Conservation (phyloP, 2,797 vertebrate species). For the Mus caroli region DNA sequence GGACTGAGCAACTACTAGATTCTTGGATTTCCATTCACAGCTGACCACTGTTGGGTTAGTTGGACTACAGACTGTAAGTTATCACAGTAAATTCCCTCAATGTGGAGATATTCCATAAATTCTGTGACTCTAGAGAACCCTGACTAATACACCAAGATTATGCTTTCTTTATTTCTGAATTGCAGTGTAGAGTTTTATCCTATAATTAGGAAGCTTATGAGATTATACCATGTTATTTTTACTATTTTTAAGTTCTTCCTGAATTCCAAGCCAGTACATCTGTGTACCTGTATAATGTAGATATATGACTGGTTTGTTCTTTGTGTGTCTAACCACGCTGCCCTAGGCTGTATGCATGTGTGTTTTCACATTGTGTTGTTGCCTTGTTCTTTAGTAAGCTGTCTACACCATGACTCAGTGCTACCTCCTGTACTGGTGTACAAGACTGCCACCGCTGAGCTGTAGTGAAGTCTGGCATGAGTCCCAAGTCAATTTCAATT, state of each 20-base stretch:
- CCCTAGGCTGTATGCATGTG: background rate
- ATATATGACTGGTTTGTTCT: constrained; percentile 27
- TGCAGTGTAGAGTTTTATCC: constrained; percentile 22
- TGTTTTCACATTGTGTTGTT: background rate
- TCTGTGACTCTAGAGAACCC: background rate
- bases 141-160: background rate
- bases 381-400: background rate
- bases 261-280: constrained; percentile 28
- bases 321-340: background rate
- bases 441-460: background rate
- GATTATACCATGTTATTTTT: constrained; percentile 35
- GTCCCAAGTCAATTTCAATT: background rate
- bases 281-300: constrained; percentile 6
- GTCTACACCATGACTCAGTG: background rate
- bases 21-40: background rate
- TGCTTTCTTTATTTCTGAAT: constrained; percentile 42
- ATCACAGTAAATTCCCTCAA: background rate
- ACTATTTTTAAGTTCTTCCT: constrained; percentile 66
- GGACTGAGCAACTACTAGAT: background rate
- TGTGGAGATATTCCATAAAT: background rate
- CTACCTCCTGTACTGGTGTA: background rate
- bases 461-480: background rate
- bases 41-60: background rate
- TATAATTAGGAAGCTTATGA: constrained; percentile 60
- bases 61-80: background rate